phyloP scores from a whole-genome alignment of 2,888 invertebrate genomes.

The Lycia hirtaria region DNA sequence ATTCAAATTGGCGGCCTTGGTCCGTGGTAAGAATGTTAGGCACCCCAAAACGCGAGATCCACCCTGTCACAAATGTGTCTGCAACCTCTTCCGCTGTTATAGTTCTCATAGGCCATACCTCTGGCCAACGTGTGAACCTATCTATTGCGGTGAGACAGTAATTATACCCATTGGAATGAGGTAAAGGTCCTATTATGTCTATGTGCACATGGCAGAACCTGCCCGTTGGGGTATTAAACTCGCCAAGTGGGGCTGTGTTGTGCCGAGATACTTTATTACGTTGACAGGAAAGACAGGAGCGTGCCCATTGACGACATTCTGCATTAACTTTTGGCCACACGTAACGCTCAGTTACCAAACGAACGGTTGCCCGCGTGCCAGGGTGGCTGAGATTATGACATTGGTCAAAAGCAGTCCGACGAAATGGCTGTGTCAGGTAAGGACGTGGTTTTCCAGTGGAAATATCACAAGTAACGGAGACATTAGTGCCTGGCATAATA shows the following conservation, averaged over 20 bases:
- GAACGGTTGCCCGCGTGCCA: neutral
- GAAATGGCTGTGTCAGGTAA: neutral
- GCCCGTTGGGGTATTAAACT: neutral
- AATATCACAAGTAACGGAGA: too few relatives aligned
- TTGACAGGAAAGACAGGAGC: neutral
- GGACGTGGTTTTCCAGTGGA: neutral
- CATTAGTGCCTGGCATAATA: neutral
- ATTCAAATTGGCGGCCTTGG: conserved; percentile 1
- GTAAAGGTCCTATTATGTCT: neutral
- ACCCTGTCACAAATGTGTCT: neutral
- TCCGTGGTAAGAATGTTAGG: neutral
- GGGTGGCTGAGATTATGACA: neutral
- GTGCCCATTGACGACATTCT: neutral
- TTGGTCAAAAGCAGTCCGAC: neutral
- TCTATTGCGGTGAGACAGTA: conserved; percentile 2
- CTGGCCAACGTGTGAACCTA: neutral
- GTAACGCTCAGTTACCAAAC: neutral
- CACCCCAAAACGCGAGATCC: conserved; percentile 1
- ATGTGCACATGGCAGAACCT: too few relatives aligned
- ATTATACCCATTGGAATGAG: neutral
- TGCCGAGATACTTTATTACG: neutral
- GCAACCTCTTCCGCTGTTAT: neutral
- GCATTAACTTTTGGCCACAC: neutral
- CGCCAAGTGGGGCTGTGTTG: neutral
- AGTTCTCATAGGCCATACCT: neutral